Conservation (phyloP, 2,113 vertebrate genomes). For the Alethe diademata region DNA sequence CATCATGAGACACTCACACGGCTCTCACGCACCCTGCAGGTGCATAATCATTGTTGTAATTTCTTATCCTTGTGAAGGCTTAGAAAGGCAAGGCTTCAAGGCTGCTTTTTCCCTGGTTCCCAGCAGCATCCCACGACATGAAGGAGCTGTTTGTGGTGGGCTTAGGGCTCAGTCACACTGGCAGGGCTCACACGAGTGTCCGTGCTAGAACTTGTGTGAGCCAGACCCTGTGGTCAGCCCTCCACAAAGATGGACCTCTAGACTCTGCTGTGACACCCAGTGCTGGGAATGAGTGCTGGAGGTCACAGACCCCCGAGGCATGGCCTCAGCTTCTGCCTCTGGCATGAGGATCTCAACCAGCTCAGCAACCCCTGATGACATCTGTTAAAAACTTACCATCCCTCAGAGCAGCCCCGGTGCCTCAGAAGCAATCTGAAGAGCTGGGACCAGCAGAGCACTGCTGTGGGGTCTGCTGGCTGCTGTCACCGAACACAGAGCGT, state of each 20-base stretch:
- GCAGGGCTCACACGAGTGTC: background rate
- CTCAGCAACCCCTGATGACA: fast-evolving
- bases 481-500: fast-evolving
- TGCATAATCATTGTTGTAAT: too few species aligned
- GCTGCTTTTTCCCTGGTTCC: too few species aligned
- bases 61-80: too few species aligned
- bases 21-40: too few species aligned
- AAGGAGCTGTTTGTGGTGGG: background rate
- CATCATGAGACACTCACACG: too few species aligned
- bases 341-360: fast-evolving
- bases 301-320: fast-evolving
- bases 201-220: fast-evolving
- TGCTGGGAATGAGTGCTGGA: background rate
- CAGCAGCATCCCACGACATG: too few species aligned
- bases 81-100: too few species aligned
- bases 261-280: background rate
- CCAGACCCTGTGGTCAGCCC: background rate
- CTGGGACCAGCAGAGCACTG: background rate
- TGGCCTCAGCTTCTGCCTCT: background rate
- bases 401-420: background rate
- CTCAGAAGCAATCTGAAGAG: background rate
- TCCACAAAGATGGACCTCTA: background rate
- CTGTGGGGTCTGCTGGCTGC: background rate
- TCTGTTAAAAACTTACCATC: background rate
- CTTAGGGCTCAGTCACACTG: background rate